These are phyloP conservation scores for Diabrotica balteata DNA, from an alignment of 2,888 invertebrate genomes.

Conservation along the genomic window DNA sequence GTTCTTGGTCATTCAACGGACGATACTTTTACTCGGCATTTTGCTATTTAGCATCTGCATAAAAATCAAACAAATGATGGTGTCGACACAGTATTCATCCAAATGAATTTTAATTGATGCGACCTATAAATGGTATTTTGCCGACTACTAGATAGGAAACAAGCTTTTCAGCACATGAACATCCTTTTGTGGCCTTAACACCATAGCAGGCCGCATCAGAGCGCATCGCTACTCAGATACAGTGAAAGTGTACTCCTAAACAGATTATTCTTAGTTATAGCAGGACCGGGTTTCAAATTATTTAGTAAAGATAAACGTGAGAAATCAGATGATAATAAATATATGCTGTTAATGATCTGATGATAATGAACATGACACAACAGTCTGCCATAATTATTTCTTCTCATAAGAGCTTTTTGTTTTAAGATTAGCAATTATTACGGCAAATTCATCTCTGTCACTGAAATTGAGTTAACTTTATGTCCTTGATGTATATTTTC, in stretches of 20 bases:
- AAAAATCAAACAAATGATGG: conserved; percentile 6
- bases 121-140: conserved; percentile 35
- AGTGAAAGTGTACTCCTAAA: conserved; percentile 35
- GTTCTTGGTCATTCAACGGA: not conserved
- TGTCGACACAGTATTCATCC: conserved; percentile 3
- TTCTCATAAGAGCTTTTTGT: too few relatives aligned
- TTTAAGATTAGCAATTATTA: too few relatives aligned
- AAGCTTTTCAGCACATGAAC: conserved; percentile 28
- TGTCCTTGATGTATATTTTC: too few relatives aligned
- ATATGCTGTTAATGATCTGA: too few relatives aligned
- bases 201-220: conserved; percentile 12
- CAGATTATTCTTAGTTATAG: conserved; percentile 3
- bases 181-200: conserved; percentile 37
- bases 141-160: conserved; percentile 32
- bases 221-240: conserved; percentile 14
- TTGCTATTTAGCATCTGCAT: not conserved
- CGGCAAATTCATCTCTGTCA: too few relatives aligned
- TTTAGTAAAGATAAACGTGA: not conserved
- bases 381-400: too few relatives aligned
- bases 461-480: too few relatives aligned
- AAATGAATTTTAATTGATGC: conserved; percentile 14
- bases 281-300: conserved; percentile 7
- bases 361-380: too few relatives aligned
- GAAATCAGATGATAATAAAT: too few relatives aligned
- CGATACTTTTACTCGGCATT: conserved; percentile 5